Evolutionary conservation across 2,888 invertebrate genomes (phyloP), one percentile per base, ranked within the genome.

Genomic region (Isoperla grammatica): DNA sequence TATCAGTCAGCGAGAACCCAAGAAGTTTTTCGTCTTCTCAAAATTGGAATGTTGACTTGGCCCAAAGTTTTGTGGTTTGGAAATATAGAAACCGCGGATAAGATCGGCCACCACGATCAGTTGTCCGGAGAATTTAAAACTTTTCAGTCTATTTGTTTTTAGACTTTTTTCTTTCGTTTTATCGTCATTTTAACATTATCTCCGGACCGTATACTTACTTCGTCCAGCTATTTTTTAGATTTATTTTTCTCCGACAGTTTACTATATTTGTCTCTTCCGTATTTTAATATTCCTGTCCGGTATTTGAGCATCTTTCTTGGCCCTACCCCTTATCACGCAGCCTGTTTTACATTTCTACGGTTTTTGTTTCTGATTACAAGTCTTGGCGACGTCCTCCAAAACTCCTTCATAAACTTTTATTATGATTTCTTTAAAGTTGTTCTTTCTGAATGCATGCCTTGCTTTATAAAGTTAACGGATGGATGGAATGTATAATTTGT

Each of bases 21-120:
- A 13, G 17, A 53, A 53, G 53, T 53, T 53, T 53, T 13, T 37
- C 53, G 39, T 55, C 40, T 58, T 57, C 46, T 45, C 55, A 46
- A 54, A 58, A 57, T 61, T 61, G 61, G 55, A 61, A 57, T 61
- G 61, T 58, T 58, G 61, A 58, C 49, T 55, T 20, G 39, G 53
- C 42, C 12, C 46, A 48, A 58, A 61, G 61, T 61, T 57, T 43
- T 56, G 35, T 19, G 37, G 35, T 57, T 29, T 46, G 39, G 37
- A 39, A 39, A 53, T 37, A 35, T n/a, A 39, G 29, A 2, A 8
- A 53, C 17, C 39, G 53, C 37, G 19, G 19, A 39, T 8, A 6
- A 53, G 37, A 53, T 53, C 39, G 53, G 37, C 13, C 37, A 17
- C 40, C 37, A 39, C 40, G 53, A 37, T 53, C 37, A 37, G 53